phyloP scores from a whole-genome alignment of 2,888 invertebrate species.

The Ectobius pallidus region DNA sequence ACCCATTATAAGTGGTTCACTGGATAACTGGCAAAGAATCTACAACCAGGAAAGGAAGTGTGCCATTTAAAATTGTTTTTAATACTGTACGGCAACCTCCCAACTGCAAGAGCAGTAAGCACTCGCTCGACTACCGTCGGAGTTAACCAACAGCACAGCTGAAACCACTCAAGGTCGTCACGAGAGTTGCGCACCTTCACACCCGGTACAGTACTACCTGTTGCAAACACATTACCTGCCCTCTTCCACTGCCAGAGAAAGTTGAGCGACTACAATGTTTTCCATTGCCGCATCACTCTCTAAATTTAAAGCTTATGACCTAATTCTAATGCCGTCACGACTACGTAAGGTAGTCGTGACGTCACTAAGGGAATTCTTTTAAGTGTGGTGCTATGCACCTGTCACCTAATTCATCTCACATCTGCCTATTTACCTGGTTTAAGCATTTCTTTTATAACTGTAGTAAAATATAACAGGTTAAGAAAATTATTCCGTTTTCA shows the following conservation, averaged over 20 bases:
- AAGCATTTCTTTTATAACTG: no score
- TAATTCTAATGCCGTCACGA: not conserved
- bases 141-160: not conserved
- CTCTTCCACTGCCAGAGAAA: not conserved
- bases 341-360: not conserved
- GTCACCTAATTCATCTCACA: not conserved
- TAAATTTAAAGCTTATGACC: not conserved
- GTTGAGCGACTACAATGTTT: not conserved
- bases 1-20: no score
- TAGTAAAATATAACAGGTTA: no score
- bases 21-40: no score
- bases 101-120: not conserved
- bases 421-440: no score
- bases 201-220: not conserved
- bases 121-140: not conserved
- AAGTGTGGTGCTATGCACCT: not conserved
- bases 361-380: not conserved
- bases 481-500: no score
- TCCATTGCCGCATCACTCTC: not conserved
- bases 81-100: not conserved
- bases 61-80: no score
- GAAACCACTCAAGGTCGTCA: constrained; percentile 25
- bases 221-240: not conserved
- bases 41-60: no score
- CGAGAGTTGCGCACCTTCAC: constrained; percentile 24